Evolutionary conservation across 1,140 invertebrate species (phyloP).

Genomic region (Carcinoscorpius rotundicauda): DNA sequence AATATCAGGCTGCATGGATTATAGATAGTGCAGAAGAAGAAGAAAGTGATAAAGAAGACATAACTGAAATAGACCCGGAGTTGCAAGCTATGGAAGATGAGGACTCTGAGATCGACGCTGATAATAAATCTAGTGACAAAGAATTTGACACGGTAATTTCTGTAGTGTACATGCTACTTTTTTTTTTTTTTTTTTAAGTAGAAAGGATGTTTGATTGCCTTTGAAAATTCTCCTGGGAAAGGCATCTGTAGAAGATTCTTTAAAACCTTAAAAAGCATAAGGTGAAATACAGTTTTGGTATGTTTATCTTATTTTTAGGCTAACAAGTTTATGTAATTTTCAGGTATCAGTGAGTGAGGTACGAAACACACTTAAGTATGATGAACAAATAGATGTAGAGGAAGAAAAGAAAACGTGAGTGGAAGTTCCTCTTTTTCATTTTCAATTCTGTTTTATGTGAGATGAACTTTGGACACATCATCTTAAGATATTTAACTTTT

Average conservation of each 20-base stretch:
- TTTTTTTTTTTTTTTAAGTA: too few species aligned
- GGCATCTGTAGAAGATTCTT: too few species aligned
- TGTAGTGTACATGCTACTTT: too few species aligned
- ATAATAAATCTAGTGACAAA: conserved; percentile 23
- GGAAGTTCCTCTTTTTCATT: too few species aligned
- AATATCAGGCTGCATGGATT: conserved; percentile 96
- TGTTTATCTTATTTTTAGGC: not conserved
- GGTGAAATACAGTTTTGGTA: too few species aligned
- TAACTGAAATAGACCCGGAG: conserved; percentile 14
- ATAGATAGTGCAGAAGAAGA: conserved; percentile 44
- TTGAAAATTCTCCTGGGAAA: too few species aligned
- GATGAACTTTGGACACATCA: too few species aligned
- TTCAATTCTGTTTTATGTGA: too few species aligned
- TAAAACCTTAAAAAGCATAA: too few species aligned
- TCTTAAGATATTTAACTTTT: too few species aligned
- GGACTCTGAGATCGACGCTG: conserved; percentile 25
- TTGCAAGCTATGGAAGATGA: conserved; percentile 21
- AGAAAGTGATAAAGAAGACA: conserved; percentile 17
- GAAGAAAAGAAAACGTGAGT: conserved; percentile 26
- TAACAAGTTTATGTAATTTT: not conserved
- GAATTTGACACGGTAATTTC: conserved; percentile 3
- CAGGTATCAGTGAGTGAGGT: conserved; percentile 25
- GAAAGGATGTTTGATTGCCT: too few species aligned
- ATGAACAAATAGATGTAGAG: conserved; percentile 27
- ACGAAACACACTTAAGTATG: conserved; percentile 24